Percentiles rank a stretch among this genome's conserved stretches.
phyloP scores from a whole-genome alignment of 2,797 vertebrate species.

The Mionectes olivaceus region DNA sequence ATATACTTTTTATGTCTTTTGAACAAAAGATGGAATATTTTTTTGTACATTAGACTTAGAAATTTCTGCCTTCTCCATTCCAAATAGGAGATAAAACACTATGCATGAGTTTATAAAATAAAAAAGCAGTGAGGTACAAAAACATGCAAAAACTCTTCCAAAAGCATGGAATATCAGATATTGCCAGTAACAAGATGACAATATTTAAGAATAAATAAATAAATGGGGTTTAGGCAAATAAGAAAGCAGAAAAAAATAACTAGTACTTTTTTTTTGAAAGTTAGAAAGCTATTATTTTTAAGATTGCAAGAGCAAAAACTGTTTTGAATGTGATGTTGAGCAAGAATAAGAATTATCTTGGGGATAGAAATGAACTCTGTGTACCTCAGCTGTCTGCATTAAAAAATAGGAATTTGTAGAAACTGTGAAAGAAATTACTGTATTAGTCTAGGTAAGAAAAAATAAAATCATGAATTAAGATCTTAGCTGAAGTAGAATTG shows the following conservation, averaged over 20 bases:
- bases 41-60: background rate
- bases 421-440: background rate
- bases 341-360: background rate
- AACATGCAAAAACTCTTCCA: background rate
- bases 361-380: background rate
- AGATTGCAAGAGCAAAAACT: background rate
- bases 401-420: background rate
- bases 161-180: background rate
- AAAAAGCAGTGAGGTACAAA: background rate
- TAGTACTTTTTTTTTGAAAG: background rate
- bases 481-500: background rate
- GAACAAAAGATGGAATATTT: background rate
- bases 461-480: background rate
- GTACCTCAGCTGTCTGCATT: background rate
- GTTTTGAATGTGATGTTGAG: background rate
- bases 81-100: background rate
- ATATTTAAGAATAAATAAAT: background rate
- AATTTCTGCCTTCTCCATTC: background rate
- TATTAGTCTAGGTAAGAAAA: background rate
- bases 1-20: background rate
- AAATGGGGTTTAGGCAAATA: background rate
- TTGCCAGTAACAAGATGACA: background rate
- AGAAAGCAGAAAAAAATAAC: background rate
- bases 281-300: background rate
- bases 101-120: background rate